Base-by-base conservation (phyloP, 2,888 invertebrate species). In the Seira ritae region DNA sequence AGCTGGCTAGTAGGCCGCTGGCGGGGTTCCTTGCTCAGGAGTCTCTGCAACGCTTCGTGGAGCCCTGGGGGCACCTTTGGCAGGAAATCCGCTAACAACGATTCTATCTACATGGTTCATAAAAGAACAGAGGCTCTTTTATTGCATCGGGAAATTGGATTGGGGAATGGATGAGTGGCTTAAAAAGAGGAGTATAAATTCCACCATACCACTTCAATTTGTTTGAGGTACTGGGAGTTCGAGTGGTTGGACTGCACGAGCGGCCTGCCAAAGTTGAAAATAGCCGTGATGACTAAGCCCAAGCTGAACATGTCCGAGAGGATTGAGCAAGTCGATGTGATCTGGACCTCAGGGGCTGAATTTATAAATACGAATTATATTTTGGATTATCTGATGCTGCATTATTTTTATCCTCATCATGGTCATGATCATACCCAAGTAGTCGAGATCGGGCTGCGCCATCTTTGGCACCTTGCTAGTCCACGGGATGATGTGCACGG, bases 231-330 rank as follows among this genome's bases (percentile, higher is more conserved):
- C 85, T 95, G 94, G 86, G 96, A 94, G 66, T 95, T 94, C 89
- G 96, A 97, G 91, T 98, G 96, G 90, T 96, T 95, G 15, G 98
- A 95, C 90, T 97, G 96, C 86, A 99, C 95, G 62, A 99, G 93
- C 0, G 97, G 94, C 88, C 94, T 94, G 46, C 99, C 98, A 85
- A 94, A 93, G 92, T 98, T 98, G 92, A 97, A 98, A 80, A 98
- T 94, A 81, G 98, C 94, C 90, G 96, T 97, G 89, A 99, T 95
- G 75, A 98, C 95, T 93, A 99, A 95, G 19, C 98, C 99, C 88
- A 99, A 92, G 0, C 98, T 97, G 92, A 72, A 99, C 95, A 99
- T 98, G 91, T 99, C 99, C 89, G 97, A 97, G 66, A 96, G 93
- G 75, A 96, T 95, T 90, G 95, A 96, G 92, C 95, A 96, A 70